Evolutionary conservation across 1,140 invertebrate species (phyloP).

Genomic region (Vanessa atalanta): DNA sequence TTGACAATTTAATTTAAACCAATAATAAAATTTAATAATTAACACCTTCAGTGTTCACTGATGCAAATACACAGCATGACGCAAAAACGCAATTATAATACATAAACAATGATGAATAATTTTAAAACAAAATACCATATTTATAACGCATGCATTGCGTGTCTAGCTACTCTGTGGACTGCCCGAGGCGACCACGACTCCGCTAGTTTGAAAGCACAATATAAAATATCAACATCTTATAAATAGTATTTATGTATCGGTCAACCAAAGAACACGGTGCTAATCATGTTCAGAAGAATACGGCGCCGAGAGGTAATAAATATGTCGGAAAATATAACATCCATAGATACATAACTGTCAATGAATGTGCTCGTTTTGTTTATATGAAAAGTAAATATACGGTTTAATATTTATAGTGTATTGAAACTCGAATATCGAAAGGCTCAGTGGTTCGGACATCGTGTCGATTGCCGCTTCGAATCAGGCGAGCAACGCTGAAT

Average conservation of each 20-base stretch:
- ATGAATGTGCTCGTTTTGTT: no score
- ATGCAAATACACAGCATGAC: no score
- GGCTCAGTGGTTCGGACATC: no score
- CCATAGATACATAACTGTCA: background rate
- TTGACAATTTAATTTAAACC: no score
- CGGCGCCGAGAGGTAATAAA: background rate
- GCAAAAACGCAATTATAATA: no score
- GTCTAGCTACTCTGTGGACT: conserved; percentile 48
- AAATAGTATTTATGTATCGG: conserved; percentile 43
- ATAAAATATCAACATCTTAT: conserved; percentile 47
- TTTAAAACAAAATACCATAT: conserved; percentile 24
- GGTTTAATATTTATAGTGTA: no score
- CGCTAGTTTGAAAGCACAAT: conserved; percentile 53
- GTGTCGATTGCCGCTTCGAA: no score
- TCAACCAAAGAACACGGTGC: conserved; percentile 10
- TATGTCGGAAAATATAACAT: background rate
- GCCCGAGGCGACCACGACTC: conserved; percentile 66
- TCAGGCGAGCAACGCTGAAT: no score
- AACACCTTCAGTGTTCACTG: no score
- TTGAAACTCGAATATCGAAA: no score
- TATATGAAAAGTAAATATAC: no score
- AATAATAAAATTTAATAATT: no score
- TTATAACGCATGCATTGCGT: conserved; percentile 39
- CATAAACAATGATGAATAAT: background rate
- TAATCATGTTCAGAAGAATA: conserved; percentile 14